These are phyloP conservation scores for Epicampocera succincta DNA, from an alignment of 2,888 invertebrate genomes.

Conservation along the genomic window DNA sequence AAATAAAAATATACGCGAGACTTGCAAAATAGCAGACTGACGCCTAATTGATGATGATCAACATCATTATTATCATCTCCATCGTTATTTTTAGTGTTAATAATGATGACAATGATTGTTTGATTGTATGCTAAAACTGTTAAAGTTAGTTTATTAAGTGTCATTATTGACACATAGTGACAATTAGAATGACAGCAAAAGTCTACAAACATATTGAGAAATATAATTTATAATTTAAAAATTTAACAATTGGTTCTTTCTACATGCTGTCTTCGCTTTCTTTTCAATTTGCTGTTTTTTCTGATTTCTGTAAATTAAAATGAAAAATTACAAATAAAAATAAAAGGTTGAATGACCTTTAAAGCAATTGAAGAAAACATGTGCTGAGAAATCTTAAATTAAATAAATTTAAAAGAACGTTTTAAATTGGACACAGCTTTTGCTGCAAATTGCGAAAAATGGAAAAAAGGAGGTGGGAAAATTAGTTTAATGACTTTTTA, in stretches of 20 bases:
- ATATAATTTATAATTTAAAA: constrained; percentile 62
- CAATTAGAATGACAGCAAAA: constrained; percentile 70
- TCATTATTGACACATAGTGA: constrained; percentile 70
- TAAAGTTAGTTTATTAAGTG: constrained; percentile 69
- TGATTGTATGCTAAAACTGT: constrained; percentile 65
- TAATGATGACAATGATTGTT: constrained; percentile 64
- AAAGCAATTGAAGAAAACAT: constrained; percentile 7
- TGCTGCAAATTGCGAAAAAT: no score
- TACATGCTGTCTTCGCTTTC: constrained; percentile 20
- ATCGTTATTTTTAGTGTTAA: constrained; percentile 25
- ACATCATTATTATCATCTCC: constrained; percentile 24
- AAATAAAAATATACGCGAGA: constrained; percentile 57
- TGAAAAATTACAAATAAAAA: constrained; percentile 30
- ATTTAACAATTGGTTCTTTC: constrained; percentile 36
- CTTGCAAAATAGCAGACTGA: constrained; percentile 63
- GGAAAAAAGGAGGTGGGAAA: no score
- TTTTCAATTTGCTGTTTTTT: background rate
- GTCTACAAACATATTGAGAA: constrained; percentile 67
- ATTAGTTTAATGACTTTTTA: no score
- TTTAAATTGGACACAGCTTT: background rate
- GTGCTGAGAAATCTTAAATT: constrained; percentile 3
- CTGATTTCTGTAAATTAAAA: constrained; percentile 22
- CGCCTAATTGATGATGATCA: constrained; percentile 66
- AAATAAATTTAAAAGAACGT: constrained; percentile 16
- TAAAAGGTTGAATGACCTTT: constrained; percentile 46